Evolutionary conservation across 2,888 invertebrate genomes (phyloP).

Genomic region (Morinoia aosen): DNA sequence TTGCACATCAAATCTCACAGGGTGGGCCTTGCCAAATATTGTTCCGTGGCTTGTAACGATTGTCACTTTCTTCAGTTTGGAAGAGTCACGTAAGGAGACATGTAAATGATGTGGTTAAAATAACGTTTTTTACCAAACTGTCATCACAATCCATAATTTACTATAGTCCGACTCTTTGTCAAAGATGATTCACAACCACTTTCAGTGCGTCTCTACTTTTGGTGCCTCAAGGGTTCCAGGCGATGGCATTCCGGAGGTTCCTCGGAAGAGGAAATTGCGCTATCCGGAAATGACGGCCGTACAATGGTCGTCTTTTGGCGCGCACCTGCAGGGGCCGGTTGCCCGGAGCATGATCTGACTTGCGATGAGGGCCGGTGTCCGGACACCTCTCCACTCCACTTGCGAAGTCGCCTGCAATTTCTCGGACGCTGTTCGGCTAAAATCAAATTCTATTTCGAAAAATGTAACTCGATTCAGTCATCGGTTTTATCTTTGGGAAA

Average conservation of each 20-base stretch:
- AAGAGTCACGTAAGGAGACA: not conserved
- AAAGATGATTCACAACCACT: not conserved
- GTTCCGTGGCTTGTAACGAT: not conserved
- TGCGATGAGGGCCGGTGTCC: not conserved
- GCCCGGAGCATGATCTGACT: not conserved
- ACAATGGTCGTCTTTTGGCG: conserved; percentile 1
- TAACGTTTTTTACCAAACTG: not conserved
- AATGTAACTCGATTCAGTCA: too few species aligned
- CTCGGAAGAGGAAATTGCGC: conserved; percentile 18
- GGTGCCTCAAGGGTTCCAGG: not conserved
- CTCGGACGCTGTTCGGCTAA: too few species aligned
- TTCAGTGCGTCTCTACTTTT: not conserved
- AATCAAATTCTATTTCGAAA: too few species aligned
- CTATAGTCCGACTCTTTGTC: not conserved
- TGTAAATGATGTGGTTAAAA: not conserved
- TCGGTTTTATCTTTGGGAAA: too few species aligned
- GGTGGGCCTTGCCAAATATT: not conserved
- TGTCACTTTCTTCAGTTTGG: not conserved
- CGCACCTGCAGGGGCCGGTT: not conserved
- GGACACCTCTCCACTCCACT: not conserved
- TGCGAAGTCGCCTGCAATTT: too few species aligned
- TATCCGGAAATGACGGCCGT: not conserved
- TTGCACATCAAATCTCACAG: not conserved
- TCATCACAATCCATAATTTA: not conserved
- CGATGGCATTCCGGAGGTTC: conserved; percentile 19